Conservation (phyloP, 2,113 vertebrate species). For the Ia io region DNA sequence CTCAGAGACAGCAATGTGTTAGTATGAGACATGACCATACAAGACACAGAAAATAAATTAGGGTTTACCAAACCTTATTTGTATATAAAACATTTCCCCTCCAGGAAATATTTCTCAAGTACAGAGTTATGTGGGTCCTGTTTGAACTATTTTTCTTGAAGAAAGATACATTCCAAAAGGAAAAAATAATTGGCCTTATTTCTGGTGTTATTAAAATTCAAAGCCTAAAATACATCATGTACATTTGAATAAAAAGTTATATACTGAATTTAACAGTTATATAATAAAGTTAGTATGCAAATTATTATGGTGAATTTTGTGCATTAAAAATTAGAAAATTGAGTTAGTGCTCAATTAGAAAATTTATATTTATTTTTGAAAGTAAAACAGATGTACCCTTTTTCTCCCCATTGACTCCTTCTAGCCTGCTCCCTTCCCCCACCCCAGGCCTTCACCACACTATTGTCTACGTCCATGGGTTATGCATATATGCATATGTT, state of each 20-base stretch:
- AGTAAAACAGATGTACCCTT: no score
- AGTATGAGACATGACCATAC: neutral
- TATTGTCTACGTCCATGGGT: no score
- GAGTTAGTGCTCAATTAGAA: neutral
- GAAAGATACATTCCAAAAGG: neutral
- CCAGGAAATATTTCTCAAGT: neutral
- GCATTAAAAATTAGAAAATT: neutral
- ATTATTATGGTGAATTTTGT: neutral
- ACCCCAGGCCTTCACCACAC: no score
- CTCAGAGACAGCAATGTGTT: neutral
- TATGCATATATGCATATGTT: no score
- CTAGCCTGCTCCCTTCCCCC: no score
- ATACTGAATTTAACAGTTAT: conserved; percentile 32
- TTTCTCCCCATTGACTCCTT: no score
- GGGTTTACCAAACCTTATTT: neutral
- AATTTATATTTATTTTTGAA: no score
- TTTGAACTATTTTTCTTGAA: neutral
- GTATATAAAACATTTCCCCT: neutral
- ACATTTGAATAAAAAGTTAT: conserved; percentile 31
- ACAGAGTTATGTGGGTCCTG: neutral
- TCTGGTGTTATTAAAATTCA: conserved; percentile 45
- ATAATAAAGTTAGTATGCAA: conserved; percentile 42
- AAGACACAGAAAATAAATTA: neutral
- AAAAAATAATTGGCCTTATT: conserved; percentile 41
- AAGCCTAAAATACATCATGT: conserved; percentile 43